phyloP scores from a whole-genome alignment of 2,888 invertebrate genomes.

The Callyntrura guangdongensis region DNA sequence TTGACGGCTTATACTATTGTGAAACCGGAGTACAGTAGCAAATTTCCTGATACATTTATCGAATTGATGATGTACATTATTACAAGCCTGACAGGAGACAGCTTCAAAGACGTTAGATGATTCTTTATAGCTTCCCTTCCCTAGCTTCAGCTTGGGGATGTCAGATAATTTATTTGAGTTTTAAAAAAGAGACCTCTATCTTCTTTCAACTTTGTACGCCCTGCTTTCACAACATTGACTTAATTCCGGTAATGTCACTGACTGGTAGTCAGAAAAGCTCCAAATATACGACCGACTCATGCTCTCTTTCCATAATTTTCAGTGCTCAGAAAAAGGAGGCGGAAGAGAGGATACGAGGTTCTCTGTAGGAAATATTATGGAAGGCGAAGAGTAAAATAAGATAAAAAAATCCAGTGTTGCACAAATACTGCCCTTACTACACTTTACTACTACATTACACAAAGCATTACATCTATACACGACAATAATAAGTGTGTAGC shows the following conservation, averaged over 20 bases:
- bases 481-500: slow-evolving; percentile 22
- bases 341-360: neutral
- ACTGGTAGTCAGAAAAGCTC: slow-evolving; percentile 27
- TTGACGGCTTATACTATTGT: neutral
- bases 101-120: neutral
- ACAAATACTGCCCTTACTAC: neutral
- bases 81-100: too few species aligned
- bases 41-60: neutral
- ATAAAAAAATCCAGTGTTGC: slow-evolving; percentile 37
- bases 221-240: slow-evolving; percentile 23
- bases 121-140: slow-evolving; percentile 13
- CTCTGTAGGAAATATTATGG: slow-evolving; percentile 13
- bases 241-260: slow-evolving; percentile 60
- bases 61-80: too few species aligned
- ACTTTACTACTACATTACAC: slow-evolving; percentile 27
- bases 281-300: slow-evolving; percentile 63
- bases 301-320: slow-evolving; percentile 71
- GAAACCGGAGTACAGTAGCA: neutral
- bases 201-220: neutral
- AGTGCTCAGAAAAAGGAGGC: slow-evolving; percentile 35
- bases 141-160: neutral
- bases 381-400: slow-evolving; percentile 2
- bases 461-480: slow-evolving; percentile 22
- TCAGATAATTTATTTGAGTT: slow-evolving; percentile 60
- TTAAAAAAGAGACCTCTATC: neutral